Conservation (phyloP, 2,797 vertebrate genomes). For the Hemibagrus guttatus region DNA sequence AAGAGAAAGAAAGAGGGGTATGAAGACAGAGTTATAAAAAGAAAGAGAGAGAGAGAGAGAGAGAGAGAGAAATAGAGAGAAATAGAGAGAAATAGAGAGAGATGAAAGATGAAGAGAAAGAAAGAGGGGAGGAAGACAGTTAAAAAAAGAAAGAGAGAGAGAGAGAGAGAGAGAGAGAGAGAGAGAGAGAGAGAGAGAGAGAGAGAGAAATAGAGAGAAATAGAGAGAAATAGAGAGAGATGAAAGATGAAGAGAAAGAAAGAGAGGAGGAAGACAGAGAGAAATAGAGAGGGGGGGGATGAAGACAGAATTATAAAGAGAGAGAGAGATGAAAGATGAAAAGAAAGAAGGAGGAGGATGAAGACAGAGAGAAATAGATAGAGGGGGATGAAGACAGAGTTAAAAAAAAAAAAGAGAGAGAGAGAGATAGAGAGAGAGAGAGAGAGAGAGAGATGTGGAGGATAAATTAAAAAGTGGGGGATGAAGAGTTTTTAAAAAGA, state of each 20-base stretch:
- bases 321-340: not conserved
- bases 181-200: not conserved
- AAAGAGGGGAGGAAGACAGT: not conserved
- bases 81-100: too few relatives aligned
- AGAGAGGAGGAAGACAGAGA: not conserved
- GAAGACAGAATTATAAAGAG: not conserved
- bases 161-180: not conserved
- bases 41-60: not conserved
- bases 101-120: not conserved
- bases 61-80: too few relatives aligned
- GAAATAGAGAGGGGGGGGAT: not conserved
- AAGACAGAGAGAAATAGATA: not conserved
- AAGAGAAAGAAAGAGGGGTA: not conserved
- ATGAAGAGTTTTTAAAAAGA: not conserved
- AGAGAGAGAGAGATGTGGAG: too few relatives aligned
- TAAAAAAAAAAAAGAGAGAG: not conserved
- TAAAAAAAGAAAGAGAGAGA: not conserved
- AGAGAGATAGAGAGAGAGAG: not conserved
- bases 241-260: not conserved
- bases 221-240: too few relatives aligned
- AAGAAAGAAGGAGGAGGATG: too few relatives aligned
- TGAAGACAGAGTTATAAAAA: not conserved
- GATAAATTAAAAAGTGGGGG: too few relatives aligned
- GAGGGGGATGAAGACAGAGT: not conserved
- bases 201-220: too few relatives aligned